These are phyloP conservation scores for Myopa testacea DNA, from an alignment of 2,888 invertebrate species.

Conservation along the genomic window DNA sequence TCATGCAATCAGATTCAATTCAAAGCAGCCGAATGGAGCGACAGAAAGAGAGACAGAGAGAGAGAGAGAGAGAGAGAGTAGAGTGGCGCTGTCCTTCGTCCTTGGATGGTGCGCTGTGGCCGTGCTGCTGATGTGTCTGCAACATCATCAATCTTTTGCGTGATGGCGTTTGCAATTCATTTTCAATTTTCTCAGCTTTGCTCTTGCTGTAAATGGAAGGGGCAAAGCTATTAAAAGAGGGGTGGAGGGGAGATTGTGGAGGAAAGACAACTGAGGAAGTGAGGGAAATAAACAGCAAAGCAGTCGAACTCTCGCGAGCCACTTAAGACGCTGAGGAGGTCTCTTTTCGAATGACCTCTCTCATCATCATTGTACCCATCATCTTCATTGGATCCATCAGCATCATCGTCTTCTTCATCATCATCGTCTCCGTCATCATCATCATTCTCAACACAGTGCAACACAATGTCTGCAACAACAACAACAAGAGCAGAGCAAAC, in stretches of 20 bases:
- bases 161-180: not conserved
- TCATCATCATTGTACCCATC: not conserved
- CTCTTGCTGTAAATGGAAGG: not conserved
- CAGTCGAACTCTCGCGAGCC: not conserved
- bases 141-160: not conserved
- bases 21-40: slow-evolving; percentile 8
- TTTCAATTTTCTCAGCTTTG: slow-evolving; percentile 22
- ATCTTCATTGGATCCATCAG: not conserved
- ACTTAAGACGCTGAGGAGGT: slow-evolving; percentile 32
- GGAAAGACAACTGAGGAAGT: not conserved
- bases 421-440: not conserved
- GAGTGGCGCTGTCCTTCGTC: slow-evolving; percentile 19
- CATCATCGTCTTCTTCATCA: not conserved
- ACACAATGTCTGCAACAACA: slow-evolving; percentile 48
- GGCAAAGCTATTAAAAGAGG: not conserved
- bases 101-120: slow-evolving; percentile 39
- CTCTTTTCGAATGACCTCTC: slow-evolving; percentile 8
- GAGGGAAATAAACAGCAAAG: not conserved
- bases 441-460: not conserved
- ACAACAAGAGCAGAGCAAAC: slow-evolving; percentile 28
- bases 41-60: not conserved
- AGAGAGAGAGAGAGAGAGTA: not conserved
- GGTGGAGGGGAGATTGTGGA: not conserved
- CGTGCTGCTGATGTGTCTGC: slow-evolving; percentile 23
- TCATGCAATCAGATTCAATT: slow-evolving; percentile 24